Base-by-base conservation (phyloP, 2,797 vertebrate species). In the Crax fasciolata region DNA sequence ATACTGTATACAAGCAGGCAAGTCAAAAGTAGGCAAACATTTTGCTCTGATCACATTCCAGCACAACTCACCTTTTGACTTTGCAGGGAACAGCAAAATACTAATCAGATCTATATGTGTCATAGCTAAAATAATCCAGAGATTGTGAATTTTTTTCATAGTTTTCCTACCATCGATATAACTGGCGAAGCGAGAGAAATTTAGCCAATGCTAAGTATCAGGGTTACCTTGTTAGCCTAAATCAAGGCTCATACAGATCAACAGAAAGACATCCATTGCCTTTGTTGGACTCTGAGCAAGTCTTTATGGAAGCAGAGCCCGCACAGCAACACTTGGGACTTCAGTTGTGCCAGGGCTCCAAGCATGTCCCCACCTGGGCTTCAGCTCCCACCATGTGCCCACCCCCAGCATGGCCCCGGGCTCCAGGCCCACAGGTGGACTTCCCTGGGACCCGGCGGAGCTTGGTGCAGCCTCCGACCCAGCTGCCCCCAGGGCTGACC, bases 361-460 rank as follows among this genome's bases (percentile, higher is more conserved):
- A 15, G 17, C 0, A 0, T 3, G 8, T 61, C 17, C 14, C 8
- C 18, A 10, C 39, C 13, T 10, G 23, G 41, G 59, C 16, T 15
- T 35, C 21, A 14, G 55, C 55, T 58, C 21, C 9, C 32, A 9
- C 21, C 20, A 23, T 23, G 9, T 23, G 59, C 16, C 38, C 25
- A 23, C 10, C 21, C 24, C 35, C 12, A 16, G 58, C 58, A 61
- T 16, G 35, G 35, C 25, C 58, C 23, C 52, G 19, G 18, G 52
- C 28, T 54, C 28, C 6, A 16, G 28, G 17, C 52, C 52, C 52
- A 54, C 52, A 54, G 28, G 10, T 27, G 18, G 52, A 54, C 52
- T 30, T 61, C 24, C 35, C 35, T 39, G 58, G 24, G 21, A 38
- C 35, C 35, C 16, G 18, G 30, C 54, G 10, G 11, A 55, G 28